Conservation (phyloP, 2,113 vertebrate genomes). For the Erythrolamprus reginae region DNA sequence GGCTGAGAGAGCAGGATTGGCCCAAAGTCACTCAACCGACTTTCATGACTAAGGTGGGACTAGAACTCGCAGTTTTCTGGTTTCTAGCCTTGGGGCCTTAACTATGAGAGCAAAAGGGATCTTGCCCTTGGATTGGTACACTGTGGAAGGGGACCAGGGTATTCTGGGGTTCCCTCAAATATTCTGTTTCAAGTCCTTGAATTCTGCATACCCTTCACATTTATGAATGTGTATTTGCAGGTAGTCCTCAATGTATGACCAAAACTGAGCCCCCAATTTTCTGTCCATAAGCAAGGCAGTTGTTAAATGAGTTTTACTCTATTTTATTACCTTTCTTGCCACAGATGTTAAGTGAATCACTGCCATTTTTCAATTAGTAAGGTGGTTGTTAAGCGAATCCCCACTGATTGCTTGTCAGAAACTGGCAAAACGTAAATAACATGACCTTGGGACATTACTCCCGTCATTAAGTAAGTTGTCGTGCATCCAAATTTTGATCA, state of each 20-base stretch:
- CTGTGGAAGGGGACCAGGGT: neutral
- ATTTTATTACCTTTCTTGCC: no score
- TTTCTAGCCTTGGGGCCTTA: neutral
- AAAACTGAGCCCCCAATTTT: neutral
- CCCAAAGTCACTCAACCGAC: neutral
- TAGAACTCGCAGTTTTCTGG: neutral
- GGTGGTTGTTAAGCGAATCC: no score
- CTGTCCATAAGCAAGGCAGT: no score
- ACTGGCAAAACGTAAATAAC: neutral
- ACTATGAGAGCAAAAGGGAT: neutral
- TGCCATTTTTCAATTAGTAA: no score
- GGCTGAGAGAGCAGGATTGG: neutral
- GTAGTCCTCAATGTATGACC: neutral
- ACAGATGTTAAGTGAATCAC: no score
- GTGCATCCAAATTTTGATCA: neutral
- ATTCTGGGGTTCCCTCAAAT: neutral
- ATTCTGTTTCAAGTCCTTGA: neutral
- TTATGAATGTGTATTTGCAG: neutral
- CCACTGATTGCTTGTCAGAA: neutral
- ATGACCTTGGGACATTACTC: neutral
- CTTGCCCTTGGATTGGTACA: neutral
- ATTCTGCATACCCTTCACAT: neutral
- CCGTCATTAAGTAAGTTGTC: neutral
- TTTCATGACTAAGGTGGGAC: neutral
- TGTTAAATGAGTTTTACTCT: no score